phyloP scores from a whole-genome alignment of 2,113 vertebrate species.

The Ctenodactylus gundi region DNA sequence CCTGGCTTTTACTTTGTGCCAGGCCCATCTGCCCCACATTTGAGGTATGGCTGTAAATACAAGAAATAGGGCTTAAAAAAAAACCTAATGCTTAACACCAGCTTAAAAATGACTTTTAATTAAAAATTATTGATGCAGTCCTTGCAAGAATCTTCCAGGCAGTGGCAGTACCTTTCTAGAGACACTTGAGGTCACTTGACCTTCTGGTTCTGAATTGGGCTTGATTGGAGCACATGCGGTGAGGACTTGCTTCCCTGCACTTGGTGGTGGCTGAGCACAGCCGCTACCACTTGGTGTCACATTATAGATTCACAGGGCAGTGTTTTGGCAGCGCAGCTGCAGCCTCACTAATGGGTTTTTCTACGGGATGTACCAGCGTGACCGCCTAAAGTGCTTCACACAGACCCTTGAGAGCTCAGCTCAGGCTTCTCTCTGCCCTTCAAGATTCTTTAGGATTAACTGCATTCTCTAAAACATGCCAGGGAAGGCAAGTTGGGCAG shows the following conservation, averaged over 20 bases:
- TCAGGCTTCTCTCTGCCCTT: conserved; percentile 2
- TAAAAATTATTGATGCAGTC: conserved; percentile 15
- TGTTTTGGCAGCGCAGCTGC: background rate
- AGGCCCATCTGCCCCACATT: background rate
- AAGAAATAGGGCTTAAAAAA: background rate
- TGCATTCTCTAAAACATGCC: background rate
- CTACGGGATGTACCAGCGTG: background rate
- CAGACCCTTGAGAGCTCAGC: background rate
- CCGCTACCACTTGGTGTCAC: background rate
- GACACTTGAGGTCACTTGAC: background rate
- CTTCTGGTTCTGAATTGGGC: background rate
- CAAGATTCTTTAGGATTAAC: conserved; percentile 33
- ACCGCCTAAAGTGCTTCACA: background rate
- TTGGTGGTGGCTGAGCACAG: background rate
- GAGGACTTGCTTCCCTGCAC: background rate
- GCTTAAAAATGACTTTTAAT: conserved; percentile 28
- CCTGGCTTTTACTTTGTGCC: background rate
- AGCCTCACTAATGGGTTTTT: conserved; percentile 2
- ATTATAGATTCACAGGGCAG: background rate
- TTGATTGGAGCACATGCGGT: background rate
- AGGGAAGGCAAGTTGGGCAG: background rate
- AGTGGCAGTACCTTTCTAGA: background rate
- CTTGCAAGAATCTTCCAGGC: background rate
- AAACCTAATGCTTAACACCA: background rate
- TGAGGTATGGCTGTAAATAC: background rate